phyloP scores from a whole-genome alignment of 2,797 vertebrate species.

The Melanogrammus aeglefinus region DNA sequence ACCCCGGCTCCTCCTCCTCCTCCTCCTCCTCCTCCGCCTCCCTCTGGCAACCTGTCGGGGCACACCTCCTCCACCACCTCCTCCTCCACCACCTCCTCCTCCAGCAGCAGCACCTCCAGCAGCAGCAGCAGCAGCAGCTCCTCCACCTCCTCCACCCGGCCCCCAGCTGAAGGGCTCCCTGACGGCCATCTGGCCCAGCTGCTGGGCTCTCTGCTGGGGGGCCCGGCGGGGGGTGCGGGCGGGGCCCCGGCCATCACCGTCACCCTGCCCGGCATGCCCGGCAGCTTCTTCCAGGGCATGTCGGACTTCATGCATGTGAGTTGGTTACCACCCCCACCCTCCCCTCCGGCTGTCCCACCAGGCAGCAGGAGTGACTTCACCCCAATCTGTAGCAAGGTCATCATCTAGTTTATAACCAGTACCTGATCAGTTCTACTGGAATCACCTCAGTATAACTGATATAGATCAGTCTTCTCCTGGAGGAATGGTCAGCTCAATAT shows the following conservation, averaged over 20 bases:
- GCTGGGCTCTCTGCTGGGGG: constrained; percentile 76
- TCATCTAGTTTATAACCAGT: no score
- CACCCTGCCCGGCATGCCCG: constrained; percentile 77
- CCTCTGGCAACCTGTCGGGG: constrained; percentile 65
- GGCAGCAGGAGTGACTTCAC: not conserved
- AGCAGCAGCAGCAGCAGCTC: not conserved
- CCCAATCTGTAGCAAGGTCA: no score
- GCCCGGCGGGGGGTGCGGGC: constrained; percentile 42
- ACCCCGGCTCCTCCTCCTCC: constrained; percentile 22
- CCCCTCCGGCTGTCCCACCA: not conserved
- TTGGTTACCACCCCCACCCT: not conserved
- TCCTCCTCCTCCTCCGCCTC: constrained; percentile 41
- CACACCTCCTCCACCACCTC: constrained; percentile 62
- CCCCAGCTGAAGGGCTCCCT: constrained; percentile 46
- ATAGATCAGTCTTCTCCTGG: no score
- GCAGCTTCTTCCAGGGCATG: constrained; percentile 77
- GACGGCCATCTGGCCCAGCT: constrained; percentile 74
- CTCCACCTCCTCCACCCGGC: constrained; percentile 44
- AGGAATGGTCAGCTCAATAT: no score
- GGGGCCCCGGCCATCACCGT: constrained; percentile 78
- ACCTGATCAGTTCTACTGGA: no score
- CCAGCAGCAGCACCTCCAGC: constrained; percentile 17
- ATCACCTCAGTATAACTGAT: no score
- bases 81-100: constrained; percentile 7
- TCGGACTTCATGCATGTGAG: constrained; percentile 77